A percentile compares a stretch with the other conserved stretches of the same genome.
Evolutionary conservation across 2,113 vertebrate species (phyloP).

Genomic region (Brachyistius frenatus): DNA sequence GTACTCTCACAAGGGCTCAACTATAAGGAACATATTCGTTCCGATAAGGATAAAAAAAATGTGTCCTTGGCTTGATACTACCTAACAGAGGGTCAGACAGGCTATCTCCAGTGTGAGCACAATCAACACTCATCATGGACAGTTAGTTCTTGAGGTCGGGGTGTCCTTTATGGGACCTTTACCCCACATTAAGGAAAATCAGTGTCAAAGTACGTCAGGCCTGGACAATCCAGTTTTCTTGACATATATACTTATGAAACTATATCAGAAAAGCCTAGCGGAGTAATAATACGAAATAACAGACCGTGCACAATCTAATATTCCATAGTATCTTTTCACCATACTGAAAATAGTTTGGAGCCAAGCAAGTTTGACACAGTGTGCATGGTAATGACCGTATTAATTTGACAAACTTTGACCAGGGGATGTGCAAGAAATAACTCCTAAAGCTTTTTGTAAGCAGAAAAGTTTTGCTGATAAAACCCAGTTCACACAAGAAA

Average conservation of each 20-base stretch:
- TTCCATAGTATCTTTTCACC: slow-evolving; percentile 16
- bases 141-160: too few relatives aligned
- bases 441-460: slow-evolving; percentile 49
- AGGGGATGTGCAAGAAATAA: slow-evolving; percentile 22
- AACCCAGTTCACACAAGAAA: slow-evolving; percentile 45
- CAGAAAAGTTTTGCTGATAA: slow-evolving; percentile 61
- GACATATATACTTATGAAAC: neutral
- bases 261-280: neutral
- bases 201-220: too few relatives aligned
- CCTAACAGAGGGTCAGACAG: too few relatives aligned
- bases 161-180: too few relatives aligned
- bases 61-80: too few relatives aligned
- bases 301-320: slow-evolving; percentile 19
- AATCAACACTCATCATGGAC: too few relatives aligned
- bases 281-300: slow-evolving; percentile 19
- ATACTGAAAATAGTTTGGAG: slow-evolving; percentile 13
- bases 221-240: too few relatives aligned
- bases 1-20: too few relatives aligned
- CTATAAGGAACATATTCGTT: too few relatives aligned
- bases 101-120: too few relatives aligned
- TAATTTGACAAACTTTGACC: slow-evolving; percentile 54
- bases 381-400: slow-evolving; percentile 33
- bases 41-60: too few relatives aligned
- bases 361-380: slow-evolving; percentile 36
- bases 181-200: too few relatives aligned